phyloP scores from a whole-genome alignment of 92 coral and sea anemone genomes.

The Diadumene lineata region DNA sequence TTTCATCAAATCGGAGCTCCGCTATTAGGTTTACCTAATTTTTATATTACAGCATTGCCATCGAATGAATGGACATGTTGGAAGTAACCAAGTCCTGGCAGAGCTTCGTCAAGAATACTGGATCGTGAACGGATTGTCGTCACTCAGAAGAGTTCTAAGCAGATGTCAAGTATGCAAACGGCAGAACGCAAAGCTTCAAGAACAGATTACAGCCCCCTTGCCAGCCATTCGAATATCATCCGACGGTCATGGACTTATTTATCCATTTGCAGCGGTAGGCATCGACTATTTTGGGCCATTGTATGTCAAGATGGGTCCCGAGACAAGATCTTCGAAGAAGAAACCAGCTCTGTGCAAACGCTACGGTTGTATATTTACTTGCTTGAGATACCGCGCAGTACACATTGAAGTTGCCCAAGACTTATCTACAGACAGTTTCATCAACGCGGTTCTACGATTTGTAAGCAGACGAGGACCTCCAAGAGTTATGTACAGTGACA shows the following conservation, averaged over 20 bases:
- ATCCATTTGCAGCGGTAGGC: conserved; percentile 64
- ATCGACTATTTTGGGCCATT: conserved; percentile 59
- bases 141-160: not conserved
- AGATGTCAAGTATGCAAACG: not conserved
- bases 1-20: too few relatives aligned
- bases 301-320: conserved; percentile 47
- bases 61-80: not conserved
- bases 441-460: conserved; percentile 51
- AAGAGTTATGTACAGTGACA: conserved; percentile 52
- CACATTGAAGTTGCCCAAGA: conserved; percentile 54
- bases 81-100: not conserved
- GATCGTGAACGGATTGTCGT: not conserved
- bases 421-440: conserved; percentile 51
- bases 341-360: conserved; percentile 46
- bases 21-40: too few relatives aligned
- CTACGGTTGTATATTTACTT: conserved; percentile 59
- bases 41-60: not conserved
- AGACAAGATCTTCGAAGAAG: conserved; percentile 44
- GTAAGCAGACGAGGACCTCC: conserved; percentile 55
- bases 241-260: conserved; percentile 49
- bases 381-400: conserved; percentile 60
- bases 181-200: not conserved
- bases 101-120: not conserved
- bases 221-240: conserved; percentile 42
- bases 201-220: not conserved